Conservation (phyloP, 2,797 vertebrate genomes). For the Argentina silus region DNA sequence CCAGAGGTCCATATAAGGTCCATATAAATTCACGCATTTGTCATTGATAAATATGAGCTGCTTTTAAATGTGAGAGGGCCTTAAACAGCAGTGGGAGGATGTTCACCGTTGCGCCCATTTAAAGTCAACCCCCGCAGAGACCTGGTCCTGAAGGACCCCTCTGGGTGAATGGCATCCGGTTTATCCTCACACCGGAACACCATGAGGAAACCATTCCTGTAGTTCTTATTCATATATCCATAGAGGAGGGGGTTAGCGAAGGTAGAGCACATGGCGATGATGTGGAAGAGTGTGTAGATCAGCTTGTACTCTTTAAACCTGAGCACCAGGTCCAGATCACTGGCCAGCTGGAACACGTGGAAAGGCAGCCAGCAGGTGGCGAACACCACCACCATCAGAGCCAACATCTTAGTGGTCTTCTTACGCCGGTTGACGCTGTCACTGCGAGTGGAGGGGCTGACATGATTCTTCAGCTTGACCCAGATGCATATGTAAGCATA, state of each 20-base stretch:
- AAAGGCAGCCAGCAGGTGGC: slow-evolving; percentile 92
- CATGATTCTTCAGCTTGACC: slow-evolving; percentile 90
- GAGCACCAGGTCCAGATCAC: slow-evolving; percentile 87
- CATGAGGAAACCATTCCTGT: slow-evolving; percentile 91
- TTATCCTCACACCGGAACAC: slow-evolving; percentile 90
- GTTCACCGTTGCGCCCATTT: slow-evolving; percentile 77
- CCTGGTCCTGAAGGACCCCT: slow-evolving; percentile 87
- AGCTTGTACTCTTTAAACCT: slow-evolving; percentile 90
- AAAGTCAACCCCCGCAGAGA: slow-evolving; percentile 79
- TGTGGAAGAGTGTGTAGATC: slow-evolving; percentile 90
- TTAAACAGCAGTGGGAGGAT: slow-evolving; percentile 85
- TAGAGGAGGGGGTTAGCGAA: slow-evolving; percentile 91
- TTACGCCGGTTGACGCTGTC: slow-evolving; percentile 84
- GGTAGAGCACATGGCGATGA: slow-evolving; percentile 92
- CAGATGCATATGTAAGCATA: slow-evolving; percentile 92
- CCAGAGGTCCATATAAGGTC: slow-evolving; percentile 19
- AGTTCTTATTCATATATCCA: slow-evolving; percentile 97
- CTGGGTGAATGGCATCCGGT: slow-evolving; percentile 82
- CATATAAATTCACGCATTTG: not conserved
- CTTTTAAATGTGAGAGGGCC: not conserved
- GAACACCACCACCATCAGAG: slow-evolving; percentile 89
- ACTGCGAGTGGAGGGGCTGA: slow-evolving; percentile 85
- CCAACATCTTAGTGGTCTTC: slow-evolving; percentile 94
- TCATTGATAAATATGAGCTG: not conserved
- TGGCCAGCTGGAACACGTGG: slow-evolving; percentile 89